Percentiles rank a stretch among this genome's conserved stretches.
Evolutionary conservation across 1,140 invertebrate genomes (phyloP).

Genomic region (Ganaspis sp.): DNA sequence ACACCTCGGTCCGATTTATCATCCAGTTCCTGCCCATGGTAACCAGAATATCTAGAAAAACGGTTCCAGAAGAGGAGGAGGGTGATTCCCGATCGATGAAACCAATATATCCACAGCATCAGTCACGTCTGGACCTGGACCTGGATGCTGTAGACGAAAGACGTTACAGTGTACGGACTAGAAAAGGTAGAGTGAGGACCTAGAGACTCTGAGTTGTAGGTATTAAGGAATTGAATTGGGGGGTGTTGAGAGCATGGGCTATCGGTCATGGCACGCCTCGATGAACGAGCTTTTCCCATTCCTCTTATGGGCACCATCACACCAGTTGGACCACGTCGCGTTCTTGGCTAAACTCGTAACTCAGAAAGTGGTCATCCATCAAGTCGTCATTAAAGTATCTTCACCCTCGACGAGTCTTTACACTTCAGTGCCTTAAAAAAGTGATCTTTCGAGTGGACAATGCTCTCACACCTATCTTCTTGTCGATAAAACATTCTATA

Average conservation of each 20-base stretch:
- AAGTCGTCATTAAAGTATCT: background rate
- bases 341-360: constrained; percentile 3
- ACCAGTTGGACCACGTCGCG: background rate
- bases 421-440: constrained; percentile 1
- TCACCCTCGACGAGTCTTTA: background rate
- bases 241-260: background rate
- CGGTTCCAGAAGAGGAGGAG: background rate
- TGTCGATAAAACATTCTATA: background rate
- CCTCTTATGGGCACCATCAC: background rate
- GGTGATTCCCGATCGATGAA: constrained; percentile 20
- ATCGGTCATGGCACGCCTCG: background rate
- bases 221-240: constrained; percentile 22
- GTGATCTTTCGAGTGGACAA: background rate
- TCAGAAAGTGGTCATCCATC: constrained; percentile 18
- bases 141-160: background rate
- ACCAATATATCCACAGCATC: constrained; percentile 21
- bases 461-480: background rate
- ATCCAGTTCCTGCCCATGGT: background rate
- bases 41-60: background rate
- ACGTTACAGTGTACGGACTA: background rate
- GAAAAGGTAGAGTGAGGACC: background rate
- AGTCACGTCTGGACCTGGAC: constrained; percentile 7
- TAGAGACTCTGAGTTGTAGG: background rate
- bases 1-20: background rate
- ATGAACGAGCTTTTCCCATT: background rate